A percentile compares a stretch with the other conserved stretches of the same genome.
Conservation (phyloP, 2,113 vertebrate genomes). For the Spheniscus mendiculus region DNA sequence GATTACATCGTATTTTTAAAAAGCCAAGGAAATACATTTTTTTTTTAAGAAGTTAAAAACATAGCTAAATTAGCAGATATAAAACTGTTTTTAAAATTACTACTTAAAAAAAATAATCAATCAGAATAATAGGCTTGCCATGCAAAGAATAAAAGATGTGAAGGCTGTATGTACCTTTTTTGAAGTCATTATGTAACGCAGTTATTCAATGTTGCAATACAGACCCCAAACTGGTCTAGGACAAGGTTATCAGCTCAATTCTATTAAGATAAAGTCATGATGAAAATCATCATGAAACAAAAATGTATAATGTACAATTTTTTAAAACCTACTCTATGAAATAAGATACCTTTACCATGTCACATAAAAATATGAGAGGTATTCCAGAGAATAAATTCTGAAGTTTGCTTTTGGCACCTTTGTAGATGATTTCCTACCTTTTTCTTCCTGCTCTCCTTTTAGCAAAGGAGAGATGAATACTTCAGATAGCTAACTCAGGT, state of each 20-base stretch:
- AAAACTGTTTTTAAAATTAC: not conserved
- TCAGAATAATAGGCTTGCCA: not conserved
- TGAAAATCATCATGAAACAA: not conserved
- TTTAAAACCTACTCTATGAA: not conserved
- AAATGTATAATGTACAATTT: not conserved
- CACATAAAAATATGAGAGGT: not conserved
- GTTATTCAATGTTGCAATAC: not conserved
- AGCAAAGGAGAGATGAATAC: not conserved
- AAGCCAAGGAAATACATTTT: not conserved
- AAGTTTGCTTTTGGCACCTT: not conserved
- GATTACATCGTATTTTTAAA: not conserved
- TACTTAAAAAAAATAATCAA: not conserved
- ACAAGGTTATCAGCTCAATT: not conserved
- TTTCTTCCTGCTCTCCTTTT: not conserved
- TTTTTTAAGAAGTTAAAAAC: not conserved
- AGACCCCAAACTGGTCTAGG: not conserved
- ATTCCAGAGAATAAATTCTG: not conserved
- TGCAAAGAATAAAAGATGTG: not conserved
- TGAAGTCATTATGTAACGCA: not conserved
- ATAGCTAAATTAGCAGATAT: not conserved
- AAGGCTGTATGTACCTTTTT: not conserved
- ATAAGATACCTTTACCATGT: not conserved
- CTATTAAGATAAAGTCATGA: not conserved
- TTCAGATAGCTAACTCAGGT: not conserved
- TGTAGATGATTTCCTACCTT: not conserved